Evolutionary conservation across 2,888 invertebrate genomes (phyloP).

Genomic region (Slavum lentiscoides): DNA sequence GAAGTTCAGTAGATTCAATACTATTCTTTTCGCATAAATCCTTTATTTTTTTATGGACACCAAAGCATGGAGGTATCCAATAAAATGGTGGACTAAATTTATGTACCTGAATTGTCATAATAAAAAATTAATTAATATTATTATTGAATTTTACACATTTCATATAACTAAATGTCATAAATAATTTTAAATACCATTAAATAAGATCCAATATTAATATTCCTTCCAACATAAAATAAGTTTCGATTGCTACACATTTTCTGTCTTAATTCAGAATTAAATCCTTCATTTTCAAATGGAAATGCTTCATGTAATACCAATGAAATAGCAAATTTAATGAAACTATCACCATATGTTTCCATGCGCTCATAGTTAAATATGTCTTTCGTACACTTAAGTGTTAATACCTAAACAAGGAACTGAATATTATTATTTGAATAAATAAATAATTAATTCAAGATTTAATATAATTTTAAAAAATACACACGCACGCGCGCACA

Average conservation of each 20-base stretch:
- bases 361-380: constrained; percentile 77
- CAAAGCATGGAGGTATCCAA: constrained; percentile 54
- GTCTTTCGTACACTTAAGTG: constrained; percentile 73
- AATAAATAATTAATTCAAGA: too few relatives aligned
- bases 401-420: constrained; percentile 66
- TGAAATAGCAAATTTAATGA: constrained; percentile 78
- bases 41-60: constrained; percentile 28
- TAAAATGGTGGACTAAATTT: constrained; percentile 10
- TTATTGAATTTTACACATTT: too few relatives aligned
- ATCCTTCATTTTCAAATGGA: constrained; percentile 74
- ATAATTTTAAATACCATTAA: constrained; percentile 53
- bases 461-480: too few relatives aligned
- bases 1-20: too few relatives aligned
- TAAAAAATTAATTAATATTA: too few relatives aligned
- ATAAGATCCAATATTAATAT: constrained; percentile 54
- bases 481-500: too few relatives aligned
- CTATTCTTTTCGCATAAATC: background rate
- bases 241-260: constrained; percentile 81
- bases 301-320: constrained; percentile 74
- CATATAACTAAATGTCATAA: too few relatives aligned
- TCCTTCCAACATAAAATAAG: constrained; percentile 73
- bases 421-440: background rate
- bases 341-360: constrained; percentile 88
- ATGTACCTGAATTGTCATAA: constrained; percentile 15
- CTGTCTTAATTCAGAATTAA: constrained; percentile 73